phyloP scores from a whole-genome alignment of 2,888 invertebrate genomes.

The Pelosia muscerda region DNA sequence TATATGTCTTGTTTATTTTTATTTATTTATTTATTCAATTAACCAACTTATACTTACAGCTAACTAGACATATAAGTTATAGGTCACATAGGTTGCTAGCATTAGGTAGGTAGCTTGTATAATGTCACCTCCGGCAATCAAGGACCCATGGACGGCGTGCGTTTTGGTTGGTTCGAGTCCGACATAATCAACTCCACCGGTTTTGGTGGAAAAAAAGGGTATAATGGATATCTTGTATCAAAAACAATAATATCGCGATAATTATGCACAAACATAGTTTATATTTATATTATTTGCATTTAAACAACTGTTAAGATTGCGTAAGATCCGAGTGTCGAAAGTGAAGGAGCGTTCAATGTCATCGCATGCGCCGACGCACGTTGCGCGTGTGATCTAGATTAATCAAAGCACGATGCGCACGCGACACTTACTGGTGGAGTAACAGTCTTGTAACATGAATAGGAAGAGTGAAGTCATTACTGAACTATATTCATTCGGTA shows the following conservation, averaged over 20 bases:
- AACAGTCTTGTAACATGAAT: background rate
- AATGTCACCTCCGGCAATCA: no score
- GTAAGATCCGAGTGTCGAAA: background rate
- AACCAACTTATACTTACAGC: no score
- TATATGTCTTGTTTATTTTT: no score
- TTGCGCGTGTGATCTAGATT: constrained; percentile 1
- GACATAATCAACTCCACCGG: background rate
- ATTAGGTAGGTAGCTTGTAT: no score
- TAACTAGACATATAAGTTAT: no score
- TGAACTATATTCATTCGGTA: no score
- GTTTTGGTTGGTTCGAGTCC: no score
- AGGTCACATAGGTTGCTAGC: no score
- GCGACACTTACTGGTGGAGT: background rate
- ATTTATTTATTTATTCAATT: no score
- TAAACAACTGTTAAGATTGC: background rate
- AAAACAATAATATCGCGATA: background rate
- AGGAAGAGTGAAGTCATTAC: no score
- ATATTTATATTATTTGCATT: background rate
- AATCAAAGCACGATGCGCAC: background rate
- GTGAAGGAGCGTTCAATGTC: constrained; percentile 11
- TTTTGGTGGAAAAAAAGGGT: no score
- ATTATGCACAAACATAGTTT: background rate
- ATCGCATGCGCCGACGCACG: background rate
- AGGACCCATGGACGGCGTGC: no score
- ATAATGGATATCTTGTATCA: background rate